Conservation (phyloP, 1,140 invertebrate species). For the Steinernema khuongi region DNA sequence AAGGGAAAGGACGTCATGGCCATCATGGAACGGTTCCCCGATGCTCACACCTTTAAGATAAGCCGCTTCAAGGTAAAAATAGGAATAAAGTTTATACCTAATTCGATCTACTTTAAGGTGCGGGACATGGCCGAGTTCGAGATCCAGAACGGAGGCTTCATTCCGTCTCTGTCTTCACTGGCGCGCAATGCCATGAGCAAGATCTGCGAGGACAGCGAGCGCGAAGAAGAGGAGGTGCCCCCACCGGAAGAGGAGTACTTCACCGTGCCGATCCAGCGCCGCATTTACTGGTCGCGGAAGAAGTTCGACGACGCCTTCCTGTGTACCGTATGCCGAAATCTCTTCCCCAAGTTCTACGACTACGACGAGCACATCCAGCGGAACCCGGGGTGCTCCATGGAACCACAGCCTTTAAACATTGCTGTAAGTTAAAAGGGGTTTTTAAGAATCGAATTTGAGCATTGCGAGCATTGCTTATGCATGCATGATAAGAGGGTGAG, state of each 20-base stretch:
- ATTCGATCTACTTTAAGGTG: background rate
- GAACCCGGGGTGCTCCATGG: background rate
- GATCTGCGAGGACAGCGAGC: background rate
- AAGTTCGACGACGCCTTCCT: background rate
- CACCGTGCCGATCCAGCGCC: background rate
- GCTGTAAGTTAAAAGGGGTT: background rate
- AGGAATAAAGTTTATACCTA: too few species aligned
- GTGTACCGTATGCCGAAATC: background rate
- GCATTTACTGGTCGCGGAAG: background rate
- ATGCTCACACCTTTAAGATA: background rate
- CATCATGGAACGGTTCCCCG: background rate
- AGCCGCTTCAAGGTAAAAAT: background rate
- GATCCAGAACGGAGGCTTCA: background rate
- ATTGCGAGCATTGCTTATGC: too few species aligned
- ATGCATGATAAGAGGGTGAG: too few species aligned
- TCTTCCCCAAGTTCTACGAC: background rate
- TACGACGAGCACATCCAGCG: background rate
- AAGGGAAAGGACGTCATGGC: constrained; percentile 11
- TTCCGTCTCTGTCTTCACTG: background rate
- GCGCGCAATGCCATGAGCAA: background rate
- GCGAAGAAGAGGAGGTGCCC: background rate
- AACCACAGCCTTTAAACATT: background rate
- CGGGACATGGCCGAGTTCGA: background rate
- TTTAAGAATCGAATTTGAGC: too few species aligned
- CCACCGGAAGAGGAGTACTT: background rate